Conservation (phyloP, 2,797 vertebrate genomes). For the Hipposideros larvatus region DNA sequence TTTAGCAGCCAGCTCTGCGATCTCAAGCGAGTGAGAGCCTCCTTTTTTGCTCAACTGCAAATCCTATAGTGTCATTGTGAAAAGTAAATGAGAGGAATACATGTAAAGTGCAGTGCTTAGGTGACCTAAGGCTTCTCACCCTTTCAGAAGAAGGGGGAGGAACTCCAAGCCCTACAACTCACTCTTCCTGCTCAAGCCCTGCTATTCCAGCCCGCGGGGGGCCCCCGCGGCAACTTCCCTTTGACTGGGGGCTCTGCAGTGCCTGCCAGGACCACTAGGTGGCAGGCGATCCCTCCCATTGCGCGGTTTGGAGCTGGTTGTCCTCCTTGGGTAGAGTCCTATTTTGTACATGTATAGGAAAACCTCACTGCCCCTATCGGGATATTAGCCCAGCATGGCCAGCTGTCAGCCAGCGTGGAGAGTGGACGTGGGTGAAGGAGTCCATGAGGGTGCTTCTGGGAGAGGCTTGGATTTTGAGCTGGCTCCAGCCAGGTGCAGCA, state of each 20-base stretch:
- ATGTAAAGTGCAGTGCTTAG: fast-evolving
- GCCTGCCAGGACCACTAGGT: not conserved
- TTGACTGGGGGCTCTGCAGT: not conserved
- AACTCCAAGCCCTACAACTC: not conserved
- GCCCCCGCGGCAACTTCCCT: not conserved
- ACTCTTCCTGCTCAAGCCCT: not conserved
- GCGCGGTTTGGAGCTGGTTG: not conserved
- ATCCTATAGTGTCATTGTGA: not conserved
- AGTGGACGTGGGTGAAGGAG: not conserved
- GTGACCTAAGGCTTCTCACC: not conserved
- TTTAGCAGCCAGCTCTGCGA: not conserved
- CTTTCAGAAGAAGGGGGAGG: not conserved
- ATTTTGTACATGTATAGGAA: not conserved
- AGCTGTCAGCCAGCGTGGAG: not conserved
- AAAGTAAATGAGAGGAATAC: not conserved
- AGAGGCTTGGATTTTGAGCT: not conserved
- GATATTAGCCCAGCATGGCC: not conserved
- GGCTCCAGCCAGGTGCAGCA: not conserved
- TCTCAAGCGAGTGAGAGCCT: not conserved
- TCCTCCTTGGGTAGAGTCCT: not conserved
- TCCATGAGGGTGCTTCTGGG: not conserved
- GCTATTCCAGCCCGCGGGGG: fast-evolving
- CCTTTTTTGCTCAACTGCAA: not conserved
- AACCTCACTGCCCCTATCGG: not conserved
- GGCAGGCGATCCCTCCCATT: not conserved